Evolutionary conservation across 2,113 vertebrate genomes (phyloP), one percentile per base, ranked within the genome.

Genomic region (Urocynchramus pylzowi): DNA sequence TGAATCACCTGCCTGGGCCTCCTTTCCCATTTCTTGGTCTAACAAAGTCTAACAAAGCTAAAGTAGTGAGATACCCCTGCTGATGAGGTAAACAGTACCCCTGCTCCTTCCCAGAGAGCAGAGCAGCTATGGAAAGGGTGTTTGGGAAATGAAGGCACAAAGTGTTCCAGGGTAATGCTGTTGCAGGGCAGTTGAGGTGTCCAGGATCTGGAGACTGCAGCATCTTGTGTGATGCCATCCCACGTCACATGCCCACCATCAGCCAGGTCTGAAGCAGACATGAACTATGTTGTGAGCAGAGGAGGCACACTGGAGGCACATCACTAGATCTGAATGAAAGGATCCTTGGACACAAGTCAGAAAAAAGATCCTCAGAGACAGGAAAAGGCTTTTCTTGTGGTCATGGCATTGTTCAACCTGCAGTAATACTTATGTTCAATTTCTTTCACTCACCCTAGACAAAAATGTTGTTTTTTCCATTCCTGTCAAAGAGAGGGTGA

Each of bases 221-320:
- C 59, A 42, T 59, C 42, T 57, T 10, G 1, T 61, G 54, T 75
- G 73, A 23, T 57, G 47, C 50, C 24, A 81, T 68, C 22, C 49
- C 35, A 49, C 0, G 0, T 67, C 44, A 23, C 27, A 6, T 16
- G 7, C 4, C 16, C 11, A 5, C 22, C 0, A 3, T 16, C 26
- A 61, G 73, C 42, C 31, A 45, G 20, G 35, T 35, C 59, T 81
- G 78, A 42, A 82, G 69, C 44, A 63, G 39, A 50, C 1, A 0
- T 23, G 50, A 73, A 7, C 50, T 21, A 1, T 24, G 2, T 69
- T 69, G 13, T 22, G 14, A 77, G 45, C 42, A 60, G 45, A 71
- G 54, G 45, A 61, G 20, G 22, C 35, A n/a, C 65, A 49, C 41
- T 1, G 0, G 28, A 39, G 23, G 44, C 39, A 37, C 44, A 52